Conservation (phyloP, 2,888 invertebrate species). For the Stramonita haemastoma region DNA sequence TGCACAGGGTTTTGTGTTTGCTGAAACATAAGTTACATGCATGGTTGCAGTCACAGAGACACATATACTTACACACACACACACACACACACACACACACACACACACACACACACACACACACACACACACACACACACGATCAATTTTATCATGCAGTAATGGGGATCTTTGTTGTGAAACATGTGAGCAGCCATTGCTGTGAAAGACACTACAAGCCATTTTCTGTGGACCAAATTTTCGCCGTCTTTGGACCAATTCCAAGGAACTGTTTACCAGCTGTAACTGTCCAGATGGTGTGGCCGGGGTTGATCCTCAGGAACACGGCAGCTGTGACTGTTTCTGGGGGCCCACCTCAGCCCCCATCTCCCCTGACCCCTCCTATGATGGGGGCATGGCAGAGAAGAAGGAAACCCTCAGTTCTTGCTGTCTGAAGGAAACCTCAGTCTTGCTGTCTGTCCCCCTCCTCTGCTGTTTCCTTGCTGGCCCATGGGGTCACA, state of each 20-base stretch:
- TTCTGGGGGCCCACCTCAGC: not conserved
- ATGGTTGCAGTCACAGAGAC: not conserved
- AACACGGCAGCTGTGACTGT: slow-evolving; percentile 12
- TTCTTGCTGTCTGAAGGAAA: not conserved
- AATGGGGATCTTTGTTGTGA: not conserved
- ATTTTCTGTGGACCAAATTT: slow-evolving; percentile 35
- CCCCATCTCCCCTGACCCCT: not conserved
- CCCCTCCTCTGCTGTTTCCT: not conserved
- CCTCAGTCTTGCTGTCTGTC: not conserved
- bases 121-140: not conserved
- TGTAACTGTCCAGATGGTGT: slow-evolving; percentile 10
- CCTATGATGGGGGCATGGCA: slow-evolving; percentile 27
- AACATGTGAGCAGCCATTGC: slow-evolving; percentile 36
- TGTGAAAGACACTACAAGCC: slow-evolving; percentile 21
- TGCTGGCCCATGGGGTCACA: too few species aligned
- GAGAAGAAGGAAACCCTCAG: not conserved
- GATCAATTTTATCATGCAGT: not conserved
- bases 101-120: slow-evolving; percentile 22
- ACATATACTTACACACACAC: not conserved
- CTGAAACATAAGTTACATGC: not conserved
- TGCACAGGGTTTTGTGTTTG: not conserved
- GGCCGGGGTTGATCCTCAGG: not conserved
- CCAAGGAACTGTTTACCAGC: slow-evolving; percentile 30
- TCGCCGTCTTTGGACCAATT: slow-evolving; percentile 41
- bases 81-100: not conserved